A percentile compares a stretch with the other conserved stretches of the same genome.
Evolutionary conservation across 2,113 vertebrate species (phyloP).

Genomic region (Takifugu flavidus): DNA sequence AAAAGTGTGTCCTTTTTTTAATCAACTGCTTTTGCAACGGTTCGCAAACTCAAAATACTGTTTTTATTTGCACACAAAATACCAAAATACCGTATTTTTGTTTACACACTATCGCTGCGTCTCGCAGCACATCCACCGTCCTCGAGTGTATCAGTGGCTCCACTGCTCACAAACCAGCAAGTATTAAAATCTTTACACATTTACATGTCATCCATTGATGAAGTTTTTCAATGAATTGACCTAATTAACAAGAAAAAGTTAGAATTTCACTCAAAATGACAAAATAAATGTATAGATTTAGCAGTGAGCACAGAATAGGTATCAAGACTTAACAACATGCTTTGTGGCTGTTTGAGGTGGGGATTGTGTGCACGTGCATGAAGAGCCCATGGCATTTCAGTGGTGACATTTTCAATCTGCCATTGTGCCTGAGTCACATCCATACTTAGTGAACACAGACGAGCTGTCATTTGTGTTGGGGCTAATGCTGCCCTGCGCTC

Average conservation of each 20-base stretch:
- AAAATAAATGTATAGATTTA: too few relatives aligned
- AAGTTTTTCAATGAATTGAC: too few relatives aligned
- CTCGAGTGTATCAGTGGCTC: too few relatives aligned
- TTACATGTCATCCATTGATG: neutral
- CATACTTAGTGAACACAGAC: constrained; percentile 50
- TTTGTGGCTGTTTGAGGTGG: neutral
- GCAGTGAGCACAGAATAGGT: neutral
- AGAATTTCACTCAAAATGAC: too few relatives aligned
- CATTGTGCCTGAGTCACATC: constrained; percentile 68
- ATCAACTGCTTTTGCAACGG: constrained; percentile 16
- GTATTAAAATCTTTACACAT: neutral
- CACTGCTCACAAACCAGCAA: neutral
- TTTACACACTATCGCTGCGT: constrained; percentile 35
- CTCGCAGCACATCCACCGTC: constrained; percentile 22
- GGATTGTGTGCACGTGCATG: constrained; percentile 4
- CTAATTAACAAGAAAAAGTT: too few relatives aligned
- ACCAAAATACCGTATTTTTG: neutral
- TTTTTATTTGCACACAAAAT: constrained; percentile 35
- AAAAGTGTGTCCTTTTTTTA: constrained; percentile 24
- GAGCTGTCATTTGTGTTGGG: constrained; percentile 25
- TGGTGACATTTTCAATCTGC: constrained; percentile 71
- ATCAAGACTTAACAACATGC: neutral
- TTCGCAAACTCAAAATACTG: neutral
- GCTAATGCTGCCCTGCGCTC: constrained; percentile 12
- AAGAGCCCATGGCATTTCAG: constrained; percentile 62